A percentile compares a stretch with the other conserved stretches of the same genome.
phyloP scores from a whole-genome alignment of 2,113 vertebrate genomes.

The Protobothrops flavoviridis region DNA sequence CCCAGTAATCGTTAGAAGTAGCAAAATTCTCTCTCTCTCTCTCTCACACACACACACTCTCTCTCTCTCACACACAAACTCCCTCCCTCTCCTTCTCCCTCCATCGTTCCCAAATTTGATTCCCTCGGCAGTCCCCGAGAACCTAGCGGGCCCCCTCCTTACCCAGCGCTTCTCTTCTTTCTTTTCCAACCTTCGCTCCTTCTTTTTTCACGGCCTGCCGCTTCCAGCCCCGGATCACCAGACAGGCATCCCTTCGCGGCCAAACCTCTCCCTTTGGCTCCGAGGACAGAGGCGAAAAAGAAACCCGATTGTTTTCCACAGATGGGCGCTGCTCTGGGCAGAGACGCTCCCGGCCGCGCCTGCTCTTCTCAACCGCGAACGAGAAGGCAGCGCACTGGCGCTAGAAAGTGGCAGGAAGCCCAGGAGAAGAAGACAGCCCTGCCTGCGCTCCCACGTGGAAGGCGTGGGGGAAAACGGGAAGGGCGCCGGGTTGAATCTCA shows the following conservation, averaged over 20 bases:
- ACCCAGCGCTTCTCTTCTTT: not conserved
- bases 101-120: no score
- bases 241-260: not conserved
- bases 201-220: not conserved
- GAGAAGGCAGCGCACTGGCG: not conserved
- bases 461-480: not conserved
- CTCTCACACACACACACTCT: no score
- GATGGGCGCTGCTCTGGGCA: not conserved
- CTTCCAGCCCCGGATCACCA: not conserved
- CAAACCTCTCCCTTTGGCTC: not conserved
- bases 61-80: no score
- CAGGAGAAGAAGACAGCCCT: not conserved
- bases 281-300: not conserved
- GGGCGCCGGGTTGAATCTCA: fast-evolving
- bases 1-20: not conserved
- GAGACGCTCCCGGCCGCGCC: not conserved
- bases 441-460: constrained; percentile 20
- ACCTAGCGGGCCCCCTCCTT: not conserved
- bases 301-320: not conserved
- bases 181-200: not conserved
- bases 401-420: not conserved
- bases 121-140: not conserved
- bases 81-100: not conserved
- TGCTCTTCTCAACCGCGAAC: not conserved
- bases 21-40: not conserved